Base-by-base conservation (phyloP, 2,797 vertebrate genomes). In the Typhlichthys eigenmanni region DNA sequence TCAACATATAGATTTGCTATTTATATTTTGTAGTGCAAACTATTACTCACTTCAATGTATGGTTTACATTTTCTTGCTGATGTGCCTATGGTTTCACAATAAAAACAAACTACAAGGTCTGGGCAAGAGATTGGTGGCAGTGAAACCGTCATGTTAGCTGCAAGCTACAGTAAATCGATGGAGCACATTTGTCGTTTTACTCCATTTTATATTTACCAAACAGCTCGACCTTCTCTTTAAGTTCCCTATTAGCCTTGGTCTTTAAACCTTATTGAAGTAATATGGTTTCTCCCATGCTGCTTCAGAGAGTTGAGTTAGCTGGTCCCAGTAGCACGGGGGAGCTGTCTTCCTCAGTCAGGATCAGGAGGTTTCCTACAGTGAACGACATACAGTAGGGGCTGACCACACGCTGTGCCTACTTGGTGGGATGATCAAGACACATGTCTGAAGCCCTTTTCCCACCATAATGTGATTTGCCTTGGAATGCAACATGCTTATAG, bases 401-500 rank as follows among this genome's bases (percentile, higher is more conserved):
- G 82, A 60, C 79, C 81, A 71, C 89, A 86, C 76, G 58, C 84
- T 84, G 84, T 56, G 85, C 53, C 55, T 59, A 72, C 82, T 81
- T 62, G 54, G 78, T 68, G 71, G 83, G 75, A 82, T 81, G 71
- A 81, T 29, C 24, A 29, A 29, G 24, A 81, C 70, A 72, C 64
- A 72, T 77, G 73, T 69, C 81, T 85, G 83, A 74, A 68, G 86
- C 89, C 76, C 68, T 69, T 60, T 64, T 70, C 52, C 66, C 69
- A 85, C 75, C 74, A 69, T 80, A 83, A 84, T 86, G 64, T 83
- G 83, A 85, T 83, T 85, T 78, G 46, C 78, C 78, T 85, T 70
- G 19, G 65, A 80, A 70, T 72, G 74, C 77, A 78, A 83, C 75
- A 75, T 76, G 74, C 76, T 75, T 84, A 81, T 72, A 78, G 55